These are phyloP conservation scores for Hexactinellida sp. DNA, from an alignment of 37 sponge, comb jelly and placozoan species.

Conservation along the genomic window DNA sequence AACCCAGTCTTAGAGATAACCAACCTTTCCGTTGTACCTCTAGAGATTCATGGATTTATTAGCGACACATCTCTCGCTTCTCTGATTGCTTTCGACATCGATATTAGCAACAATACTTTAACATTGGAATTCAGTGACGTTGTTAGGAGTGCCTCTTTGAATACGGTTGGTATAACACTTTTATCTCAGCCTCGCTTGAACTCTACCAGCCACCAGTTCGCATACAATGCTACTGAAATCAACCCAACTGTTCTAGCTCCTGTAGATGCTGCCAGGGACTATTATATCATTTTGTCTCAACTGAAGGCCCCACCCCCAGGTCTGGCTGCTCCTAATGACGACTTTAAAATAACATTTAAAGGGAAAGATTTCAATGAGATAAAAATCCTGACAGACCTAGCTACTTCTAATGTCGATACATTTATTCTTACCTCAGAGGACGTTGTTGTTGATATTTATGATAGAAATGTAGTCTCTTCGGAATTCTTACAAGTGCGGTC, in stretches of 20 bases:
- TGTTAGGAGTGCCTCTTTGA: constrained; percentile 35
- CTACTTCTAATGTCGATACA: constrained; percentile 39
- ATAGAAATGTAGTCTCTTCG: constrained; percentile 19
- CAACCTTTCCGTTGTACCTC: constrained; percentile 30
- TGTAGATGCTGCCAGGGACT: constrained; percentile 21
- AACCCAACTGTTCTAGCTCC: background rate
- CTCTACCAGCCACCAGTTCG: constrained; percentile 32
- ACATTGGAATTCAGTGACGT: constrained; percentile 67
- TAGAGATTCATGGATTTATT: constrained; percentile 29
- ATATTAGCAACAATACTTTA: constrained; percentile 41
- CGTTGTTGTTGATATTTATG: constrained; percentile 51
- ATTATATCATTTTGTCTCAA: constrained; percentile 32
- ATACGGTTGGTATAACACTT: constrained; percentile 34
- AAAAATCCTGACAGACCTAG: constrained; percentile 44
- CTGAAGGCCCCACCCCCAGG: background rate
- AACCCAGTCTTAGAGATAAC: constrained; percentile 43
- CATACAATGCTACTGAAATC: constrained; percentile 23
- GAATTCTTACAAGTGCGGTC: constrained; percentile 24
- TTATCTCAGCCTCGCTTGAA: constrained; percentile 24
- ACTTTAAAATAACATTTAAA: background rate
- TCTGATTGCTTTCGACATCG: constrained; percentile 39
- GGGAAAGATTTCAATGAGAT: constrained; percentile 53
- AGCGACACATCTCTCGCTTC: constrained; percentile 46
- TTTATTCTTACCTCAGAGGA: constrained; percentile 26
- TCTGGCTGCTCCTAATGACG: constrained; percentile 8